Conservation (phyloP, 2,797 vertebrate species). For the Myotis planiceps region DNA sequence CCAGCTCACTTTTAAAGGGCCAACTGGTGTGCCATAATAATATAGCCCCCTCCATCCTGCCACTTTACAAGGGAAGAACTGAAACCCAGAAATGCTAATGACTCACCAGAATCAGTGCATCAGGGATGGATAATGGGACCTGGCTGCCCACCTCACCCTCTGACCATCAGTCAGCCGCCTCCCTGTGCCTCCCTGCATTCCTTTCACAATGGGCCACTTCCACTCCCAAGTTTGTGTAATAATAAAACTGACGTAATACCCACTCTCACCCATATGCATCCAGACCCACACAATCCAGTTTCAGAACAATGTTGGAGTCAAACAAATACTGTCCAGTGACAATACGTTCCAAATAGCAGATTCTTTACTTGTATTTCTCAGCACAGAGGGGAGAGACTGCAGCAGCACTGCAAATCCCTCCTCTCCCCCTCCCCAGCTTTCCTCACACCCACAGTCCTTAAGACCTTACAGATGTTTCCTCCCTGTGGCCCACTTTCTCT, state of each 20-base stretch:
- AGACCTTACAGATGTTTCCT: background rate
- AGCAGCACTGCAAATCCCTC: too few relatives aligned
- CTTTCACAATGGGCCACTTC: background rate
- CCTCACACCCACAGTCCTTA: background rate
- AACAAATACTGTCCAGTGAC: background rate
- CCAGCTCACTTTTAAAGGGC: slow-evolving; percentile 34
- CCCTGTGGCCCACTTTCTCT: background rate
- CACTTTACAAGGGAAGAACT: slow-evolving; percentile 42
- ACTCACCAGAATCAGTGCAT: slow-evolving; percentile 34
- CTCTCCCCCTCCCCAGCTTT: background rate
- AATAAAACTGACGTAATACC: background rate
- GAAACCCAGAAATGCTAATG: slow-evolving; percentile 37
- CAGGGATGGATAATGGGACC: background rate
- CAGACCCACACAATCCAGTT: background rate
- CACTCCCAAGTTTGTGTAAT: background rate
- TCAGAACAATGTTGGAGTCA: background rate
- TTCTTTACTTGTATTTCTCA: background rate
- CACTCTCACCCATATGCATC: background rate
- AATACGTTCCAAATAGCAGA: background rate
- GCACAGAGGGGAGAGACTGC: background rate
- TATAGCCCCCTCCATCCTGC: slow-evolving; percentile 38
- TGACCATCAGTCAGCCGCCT: background rate
- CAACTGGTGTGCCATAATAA: background rate
- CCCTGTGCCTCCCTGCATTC: background rate
- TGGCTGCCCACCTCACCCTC: background rate